These are phyloP conservation scores for Stigmatopora argus DNA, from an alignment of 2,113 vertebrate species.

Conservation along the genomic window DNA sequence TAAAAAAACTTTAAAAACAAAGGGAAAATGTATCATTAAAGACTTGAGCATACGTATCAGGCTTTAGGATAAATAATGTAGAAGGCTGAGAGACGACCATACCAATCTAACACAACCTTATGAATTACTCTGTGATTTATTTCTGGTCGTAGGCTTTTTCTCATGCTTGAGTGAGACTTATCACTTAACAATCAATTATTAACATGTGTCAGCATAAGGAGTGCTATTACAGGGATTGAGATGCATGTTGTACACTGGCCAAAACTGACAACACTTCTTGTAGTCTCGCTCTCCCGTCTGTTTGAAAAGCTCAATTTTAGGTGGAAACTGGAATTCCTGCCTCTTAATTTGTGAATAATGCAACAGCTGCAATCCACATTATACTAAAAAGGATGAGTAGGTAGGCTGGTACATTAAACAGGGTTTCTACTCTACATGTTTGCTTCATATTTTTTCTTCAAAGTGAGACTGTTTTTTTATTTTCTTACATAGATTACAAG, in stretches of 20 bases:
- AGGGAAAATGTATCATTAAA: conserved; percentile 28
- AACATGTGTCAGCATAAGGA: conserved; percentile 70
- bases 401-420: conserved; percentile 51
- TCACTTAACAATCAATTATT: conserved; percentile 78
- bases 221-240: conserved; percentile 64
- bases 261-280: conserved; percentile 69
- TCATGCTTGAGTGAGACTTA: conserved; percentile 70
- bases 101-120: conserved; percentile 72
- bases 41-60: conserved; percentile 46
- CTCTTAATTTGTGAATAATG: conserved; percentile 69
- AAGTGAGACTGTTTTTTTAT: conserved; percentile 19
- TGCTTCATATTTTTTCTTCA: conserved; percentile 33
- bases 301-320: conserved; percentile 45
- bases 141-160: conserved; percentile 58
- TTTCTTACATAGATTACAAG: conserved; percentile 30
- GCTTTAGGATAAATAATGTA: conserved; percentile 66
- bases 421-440: conserved; percentile 39
- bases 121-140: conserved; percentile 74
- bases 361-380: conserved; percentile 52
- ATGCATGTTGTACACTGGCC: conserved; percentile 61
- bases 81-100: conserved; percentile 55
- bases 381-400: conserved; percentile 49
- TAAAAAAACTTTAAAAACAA: neutral
- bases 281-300: conserved; percentile 44
- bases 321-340: conserved; percentile 47